Evolutionary conservation across 2,888 invertebrate species (phyloP), one percentile per base, ranked within the genome.

Genomic region (Philopedon plagiatum): DNA sequence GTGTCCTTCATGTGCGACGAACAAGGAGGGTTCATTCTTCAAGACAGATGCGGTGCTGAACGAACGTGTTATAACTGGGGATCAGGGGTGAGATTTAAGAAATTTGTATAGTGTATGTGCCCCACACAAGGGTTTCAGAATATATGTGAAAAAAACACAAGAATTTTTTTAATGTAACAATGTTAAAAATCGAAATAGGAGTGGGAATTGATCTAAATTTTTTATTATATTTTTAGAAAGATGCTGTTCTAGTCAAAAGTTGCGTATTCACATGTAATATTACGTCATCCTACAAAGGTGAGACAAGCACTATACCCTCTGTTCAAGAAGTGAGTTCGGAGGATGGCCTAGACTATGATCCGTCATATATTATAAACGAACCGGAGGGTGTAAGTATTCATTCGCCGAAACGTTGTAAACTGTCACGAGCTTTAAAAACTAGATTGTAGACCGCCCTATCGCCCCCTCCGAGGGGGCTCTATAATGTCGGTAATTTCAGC

Each of bases 1-100:
- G 91, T 94, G 2, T 88, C 90, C 78, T 94, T 94, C 80, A 90
- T 90, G 80, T 94, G 94, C 83, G 90, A 93, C 80, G 87, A 87
- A 29, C 86, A 88, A 66, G 93, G 93, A 32, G 93, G 92, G 0
- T 88, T 89, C 56, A 89, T 94, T 54, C 89, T 91, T 81, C 93
- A 94, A 83, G 91, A 93, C 82, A 89, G 91, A 54, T 93, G 93
- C 83, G 88, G 89, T 19, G 89, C 89, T 76, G 90, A 90, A 70
- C 88, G 88, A 81, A 88, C 88, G 2, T 94, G 94, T 81, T 90
- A 91, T 80, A 87, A 89, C 58, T 93, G 92, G 92, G 86, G 79
- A 68, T 76, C 76, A 32, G 74, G 74, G 58, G 81, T 81, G 75
- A 78, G 76, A n/a, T n/a, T n/a, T n/a, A n/a, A n/a, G n/a, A n/a